phyloP scores from a whole-genome alignment of 1,140 invertebrate species.

The Brachionus rubens region DNA sequence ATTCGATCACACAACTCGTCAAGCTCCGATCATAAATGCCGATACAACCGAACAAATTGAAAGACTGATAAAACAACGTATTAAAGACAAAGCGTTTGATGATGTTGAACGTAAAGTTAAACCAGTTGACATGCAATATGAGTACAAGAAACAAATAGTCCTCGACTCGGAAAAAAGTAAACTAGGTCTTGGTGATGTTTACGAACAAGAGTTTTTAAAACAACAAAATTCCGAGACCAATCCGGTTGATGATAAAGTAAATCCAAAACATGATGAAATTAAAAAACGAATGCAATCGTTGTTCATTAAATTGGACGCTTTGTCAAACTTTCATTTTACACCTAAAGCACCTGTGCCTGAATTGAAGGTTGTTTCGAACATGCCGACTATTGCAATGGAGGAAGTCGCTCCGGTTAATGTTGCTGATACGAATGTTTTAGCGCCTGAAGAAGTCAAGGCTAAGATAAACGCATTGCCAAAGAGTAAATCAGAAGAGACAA shows the following conservation, averaged over 20 bases:
- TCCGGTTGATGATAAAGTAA: conserved; percentile 62
- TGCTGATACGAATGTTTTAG: conserved; percentile 78
- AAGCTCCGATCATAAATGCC: conserved; percentile 82
- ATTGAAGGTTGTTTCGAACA: conserved; percentile 82
- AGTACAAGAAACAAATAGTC: conserved; percentile 83
- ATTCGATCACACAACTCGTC: conserved; percentile 75
- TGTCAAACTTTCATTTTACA: conserved; percentile 89
- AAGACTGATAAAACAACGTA: conserved; percentile 81
- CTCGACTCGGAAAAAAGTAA: conserved; percentile 94
- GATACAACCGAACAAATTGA: conserved; percentile 80
- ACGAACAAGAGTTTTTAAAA: conserved; percentile 83
- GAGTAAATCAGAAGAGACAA: conserved; percentile 35
- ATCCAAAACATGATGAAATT: conserved; percentile 71
- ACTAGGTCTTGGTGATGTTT: conserved; percentile 85
- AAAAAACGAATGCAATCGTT: conserved; percentile 71
- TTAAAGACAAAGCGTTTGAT: conserved; percentile 88
- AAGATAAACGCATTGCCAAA: conserved; percentile 43
- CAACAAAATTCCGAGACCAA: conserved; percentile 57
- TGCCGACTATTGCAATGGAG: conserved; percentile 86
- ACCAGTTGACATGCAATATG: conserved; percentile 74
- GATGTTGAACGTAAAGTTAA: conserved; percentile 87
- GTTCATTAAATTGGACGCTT: conserved; percentile 82
- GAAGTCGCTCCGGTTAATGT: conserved; percentile 85
- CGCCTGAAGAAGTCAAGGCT: conserved; percentile 88
- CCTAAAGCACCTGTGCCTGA: conserved; percentile 77